Conservation (phyloP, 2,113 vertebrate genomes). For the Lichenostomus cassidix region DNA sequence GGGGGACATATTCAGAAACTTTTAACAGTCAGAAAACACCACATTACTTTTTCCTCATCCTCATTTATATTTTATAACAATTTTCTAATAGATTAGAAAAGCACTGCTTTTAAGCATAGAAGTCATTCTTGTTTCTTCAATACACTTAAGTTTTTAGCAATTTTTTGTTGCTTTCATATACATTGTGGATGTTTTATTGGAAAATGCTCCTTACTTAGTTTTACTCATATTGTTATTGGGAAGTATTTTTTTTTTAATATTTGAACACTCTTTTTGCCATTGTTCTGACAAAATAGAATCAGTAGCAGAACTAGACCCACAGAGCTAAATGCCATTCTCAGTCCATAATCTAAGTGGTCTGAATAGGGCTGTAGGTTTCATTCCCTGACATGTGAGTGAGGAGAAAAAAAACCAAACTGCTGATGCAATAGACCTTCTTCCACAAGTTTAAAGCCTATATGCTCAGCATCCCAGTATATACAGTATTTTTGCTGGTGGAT, state of each 20-base stretch:
- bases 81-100: neutral
- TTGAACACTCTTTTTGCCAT: neutral
- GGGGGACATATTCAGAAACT: neutral
- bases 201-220: neutral
- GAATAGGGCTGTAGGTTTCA: neutral
- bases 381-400: neutral
- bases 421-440: neutral
- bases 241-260: neutral
- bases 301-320: neutral
- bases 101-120: neutral
- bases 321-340: neutral
- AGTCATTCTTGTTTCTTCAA: neutral
- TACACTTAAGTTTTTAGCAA: neutral
- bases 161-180: neutral
- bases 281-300: neutral
- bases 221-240: neutral
- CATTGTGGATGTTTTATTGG: neutral
- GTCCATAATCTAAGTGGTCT: neutral
- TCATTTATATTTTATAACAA: neutral
- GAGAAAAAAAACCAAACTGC: accelerated
- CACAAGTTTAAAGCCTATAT: neutral
- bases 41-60: neutral
- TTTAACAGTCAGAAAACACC: neutral
- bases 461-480: neutral
- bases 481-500: neutral